These are phyloP conservation scores for Theretra japonica DNA, from an alignment of 2,888 invertebrate genomes.

Conservation along the genomic window DNA sequence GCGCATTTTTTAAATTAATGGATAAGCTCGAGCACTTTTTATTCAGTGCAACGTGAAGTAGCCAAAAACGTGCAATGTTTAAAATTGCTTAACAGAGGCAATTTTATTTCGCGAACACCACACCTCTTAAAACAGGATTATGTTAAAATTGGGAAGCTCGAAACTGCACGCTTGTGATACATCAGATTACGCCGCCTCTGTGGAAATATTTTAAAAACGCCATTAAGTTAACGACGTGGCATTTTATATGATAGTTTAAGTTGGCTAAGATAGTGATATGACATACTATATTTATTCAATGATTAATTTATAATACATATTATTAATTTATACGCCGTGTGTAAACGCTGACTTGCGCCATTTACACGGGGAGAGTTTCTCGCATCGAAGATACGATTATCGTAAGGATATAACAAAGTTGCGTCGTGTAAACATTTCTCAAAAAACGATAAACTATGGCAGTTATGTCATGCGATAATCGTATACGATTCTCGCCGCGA, in stretches of 20 bases:
- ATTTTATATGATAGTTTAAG: background rate
- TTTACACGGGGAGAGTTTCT: too few species aligned
- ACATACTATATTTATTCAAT: background rate
- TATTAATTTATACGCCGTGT: too few species aligned
- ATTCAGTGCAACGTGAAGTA: background rate
- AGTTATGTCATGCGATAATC: too few species aligned
- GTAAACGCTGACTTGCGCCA: too few species aligned
- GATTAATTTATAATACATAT: too few species aligned
- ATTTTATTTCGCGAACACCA: background rate
- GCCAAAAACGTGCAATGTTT: background rate
- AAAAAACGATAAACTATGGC: too few species aligned
- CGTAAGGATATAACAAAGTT: too few species aligned
- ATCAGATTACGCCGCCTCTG: background rate
- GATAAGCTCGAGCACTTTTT: background rate
- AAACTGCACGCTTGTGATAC: conserved; percentile 8
- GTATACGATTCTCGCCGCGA: too few species aligned
- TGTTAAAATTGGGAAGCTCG: background rate
- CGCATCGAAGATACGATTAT: too few species aligned
- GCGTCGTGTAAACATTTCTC: too few species aligned
- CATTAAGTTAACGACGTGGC: conserved; percentile 1
- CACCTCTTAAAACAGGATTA: conserved; percentile 3
- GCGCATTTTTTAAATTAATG: conserved; percentile 7
- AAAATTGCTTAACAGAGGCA: conserved; percentile 8
- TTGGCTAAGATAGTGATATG: background rate
- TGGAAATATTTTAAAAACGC: conserved; percentile 17